A percentile compares a stretch with the other conserved stretches of the same genome.
Evolutionary conservation across 2,888 invertebrate species (phyloP).

Genomic region (Digitonthophagus gazella): DNA sequence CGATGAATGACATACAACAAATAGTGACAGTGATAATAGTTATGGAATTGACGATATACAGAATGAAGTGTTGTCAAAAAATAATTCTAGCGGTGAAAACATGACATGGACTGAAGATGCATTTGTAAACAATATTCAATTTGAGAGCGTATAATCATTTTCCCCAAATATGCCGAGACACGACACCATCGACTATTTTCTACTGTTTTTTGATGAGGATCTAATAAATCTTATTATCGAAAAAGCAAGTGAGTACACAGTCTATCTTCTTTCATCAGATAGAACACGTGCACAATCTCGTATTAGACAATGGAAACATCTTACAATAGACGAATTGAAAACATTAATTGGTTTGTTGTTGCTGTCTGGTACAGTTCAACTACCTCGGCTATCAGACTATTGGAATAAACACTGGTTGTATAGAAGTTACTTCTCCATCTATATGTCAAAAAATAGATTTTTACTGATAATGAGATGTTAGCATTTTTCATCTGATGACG

Average conservation of each 20-base stretch:
- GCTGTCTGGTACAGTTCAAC: conserved; percentile 10
- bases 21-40: conserved; percentile 1
- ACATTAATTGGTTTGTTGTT: conserved; percentile 1
- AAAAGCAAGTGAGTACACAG: neutral
- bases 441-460: conserved; percentile 15
- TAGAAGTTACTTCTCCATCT: too few species aligned
- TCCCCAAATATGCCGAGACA: conserved; percentile 4
- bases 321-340: conserved; percentile 8
- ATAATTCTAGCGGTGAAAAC: neutral
- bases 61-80: conserved; percentile 2
- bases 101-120: neutral
- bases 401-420: conserved; percentile 7
- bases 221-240: conserved; percentile 4
- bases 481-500: neutral
- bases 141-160: neutral
- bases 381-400: conserved; percentile 1
- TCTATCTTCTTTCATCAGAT: neutral
- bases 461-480: conserved; percentile 14
- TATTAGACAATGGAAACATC: too few species aligned
- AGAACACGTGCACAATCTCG: neutral
- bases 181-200: neutral
- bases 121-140: conserved; percentile 2
- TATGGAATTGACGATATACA: neutral
- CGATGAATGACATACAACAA: too few species aligned
- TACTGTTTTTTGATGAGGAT: neutral